These are phyloP conservation scores for Silurus lanzhouensis DNA, from an alignment of 2,797 vertebrate species.

Conservation along the genomic window DNA sequence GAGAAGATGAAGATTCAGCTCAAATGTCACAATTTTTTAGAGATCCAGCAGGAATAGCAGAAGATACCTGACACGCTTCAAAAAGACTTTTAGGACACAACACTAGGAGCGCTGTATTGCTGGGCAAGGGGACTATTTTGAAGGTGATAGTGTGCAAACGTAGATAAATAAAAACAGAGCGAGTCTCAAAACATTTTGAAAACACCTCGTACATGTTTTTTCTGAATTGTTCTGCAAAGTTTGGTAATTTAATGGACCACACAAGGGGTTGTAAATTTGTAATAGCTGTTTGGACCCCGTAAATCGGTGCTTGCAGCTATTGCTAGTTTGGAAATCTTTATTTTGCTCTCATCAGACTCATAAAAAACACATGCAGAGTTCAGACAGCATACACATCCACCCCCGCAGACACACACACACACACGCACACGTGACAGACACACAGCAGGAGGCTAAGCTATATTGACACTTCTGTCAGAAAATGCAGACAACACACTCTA, in stretches of 20 bases:
- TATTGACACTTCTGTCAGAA: slow-evolving; percentile 61
- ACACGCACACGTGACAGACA: slow-evolving; percentile 55
- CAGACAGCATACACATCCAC: too few species aligned
- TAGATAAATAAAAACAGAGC: too few species aligned
- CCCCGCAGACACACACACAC: not conserved
- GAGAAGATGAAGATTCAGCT: too few species aligned
- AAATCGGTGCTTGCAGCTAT: not conserved
- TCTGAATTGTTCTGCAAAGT: not conserved
- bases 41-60: too few species aligned
- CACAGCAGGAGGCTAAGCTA: slow-evolving; percentile 50
- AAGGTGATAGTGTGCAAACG: too few species aligned
- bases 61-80: too few species aligned
- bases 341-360: not conserved
- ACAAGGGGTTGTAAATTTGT: not conserved
- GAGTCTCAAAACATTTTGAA: too few species aligned
- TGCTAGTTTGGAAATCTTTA: not conserved
- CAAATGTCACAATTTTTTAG: too few species aligned
- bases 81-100: too few species aligned
- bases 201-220: too few species aligned
- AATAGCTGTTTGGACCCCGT: not conserved
- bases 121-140: too few species aligned
- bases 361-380: not conserved
- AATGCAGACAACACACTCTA: slow-evolving; percentile 45
- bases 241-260: not conserved
- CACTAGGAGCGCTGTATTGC: too few species aligned